Evolutionary conservation across 2,113 vertebrate species (phyloP).

Genomic region (Xiphias gladius): DNA sequence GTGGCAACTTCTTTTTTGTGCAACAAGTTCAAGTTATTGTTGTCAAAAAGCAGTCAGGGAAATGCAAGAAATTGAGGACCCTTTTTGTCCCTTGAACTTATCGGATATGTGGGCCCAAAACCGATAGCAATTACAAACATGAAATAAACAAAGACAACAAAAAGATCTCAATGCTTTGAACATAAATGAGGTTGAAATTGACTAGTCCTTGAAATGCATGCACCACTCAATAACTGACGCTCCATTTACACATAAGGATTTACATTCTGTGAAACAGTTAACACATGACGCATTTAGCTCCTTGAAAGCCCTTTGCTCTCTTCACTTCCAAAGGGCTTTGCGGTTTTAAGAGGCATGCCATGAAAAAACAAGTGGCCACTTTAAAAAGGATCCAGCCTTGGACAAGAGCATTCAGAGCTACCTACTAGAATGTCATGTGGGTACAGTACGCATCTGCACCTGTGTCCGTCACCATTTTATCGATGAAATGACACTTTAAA

Average conservation of each 20-base stretch:
- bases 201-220: conserved; percentile 5
- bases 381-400: conserved; percentile 30
- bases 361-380: conserved; percentile 35
- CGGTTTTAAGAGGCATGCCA: conserved; percentile 4
- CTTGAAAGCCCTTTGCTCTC: conserved; percentile 13
- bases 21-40: not conserved
- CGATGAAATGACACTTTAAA: conserved; percentile 2
- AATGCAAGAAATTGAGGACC: not conserved
- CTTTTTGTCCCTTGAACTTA: not conserved
- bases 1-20: not conserved
- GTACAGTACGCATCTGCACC: not conserved
- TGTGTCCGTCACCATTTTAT: not conserved
- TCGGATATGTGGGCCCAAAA: not conserved
- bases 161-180: not conserved
- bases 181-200: not conserved
- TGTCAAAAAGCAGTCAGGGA: not conserved
- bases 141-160: not conserved
- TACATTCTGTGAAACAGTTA: not conserved
- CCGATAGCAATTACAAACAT: not conserved
- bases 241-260: not conserved
- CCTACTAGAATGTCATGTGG: not conserved
- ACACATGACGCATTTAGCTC: not conserved
- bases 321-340: conserved; percentile 1
- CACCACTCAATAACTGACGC: not conserved
- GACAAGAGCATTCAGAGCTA: not conserved